Evolutionary conservation across 2,113 vertebrate species (phyloP).

Genomic region (Tiliqua scincoides): DNA sequence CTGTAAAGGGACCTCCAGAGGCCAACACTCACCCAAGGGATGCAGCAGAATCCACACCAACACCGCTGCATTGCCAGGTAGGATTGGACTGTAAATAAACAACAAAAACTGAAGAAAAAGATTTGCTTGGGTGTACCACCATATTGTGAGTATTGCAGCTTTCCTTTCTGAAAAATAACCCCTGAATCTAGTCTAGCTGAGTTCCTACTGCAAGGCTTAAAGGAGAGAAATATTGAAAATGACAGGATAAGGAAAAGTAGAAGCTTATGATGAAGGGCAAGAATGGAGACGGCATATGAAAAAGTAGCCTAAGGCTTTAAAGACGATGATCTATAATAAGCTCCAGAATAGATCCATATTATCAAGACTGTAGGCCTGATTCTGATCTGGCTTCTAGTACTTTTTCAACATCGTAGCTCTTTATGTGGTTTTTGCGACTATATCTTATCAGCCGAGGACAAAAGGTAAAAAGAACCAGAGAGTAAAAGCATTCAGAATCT

Average conservation of each 20-base stretch:
- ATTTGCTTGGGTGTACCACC: neutral
- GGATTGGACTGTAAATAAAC: too few species aligned
- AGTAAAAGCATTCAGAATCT: neutral
- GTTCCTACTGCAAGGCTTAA: conserved; percentile 48
- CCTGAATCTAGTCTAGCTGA: conserved; percentile 37
- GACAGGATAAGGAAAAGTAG: conserved; percentile 50
- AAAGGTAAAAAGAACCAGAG: neutral
- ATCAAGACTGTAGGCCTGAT: conserved; percentile 5
- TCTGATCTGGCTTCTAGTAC: conserved; percentile 10
- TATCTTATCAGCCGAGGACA: neutral
- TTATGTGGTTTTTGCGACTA: neutral
- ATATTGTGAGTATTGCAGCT: conserved; percentile 44
- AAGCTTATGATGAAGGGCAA: conserved; percentile 50
- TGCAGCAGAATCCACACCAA: too few species aligned
- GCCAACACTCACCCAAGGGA: too few species aligned
- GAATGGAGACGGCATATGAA: conserved; percentile 29
- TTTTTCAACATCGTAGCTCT: neutral
- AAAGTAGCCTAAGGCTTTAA: conserved; percentile 39
- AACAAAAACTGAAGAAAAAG: neutral
- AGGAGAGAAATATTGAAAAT: conserved; percentile 53
- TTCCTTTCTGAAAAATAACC: conserved; percentile 39
- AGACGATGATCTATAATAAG: conserved; percentile 22
- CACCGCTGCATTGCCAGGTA: too few species aligned
- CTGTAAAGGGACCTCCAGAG: too few species aligned
- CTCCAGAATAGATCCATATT: conserved; percentile 8